A percentile compares a stretch with the other conserved stretches of the same genome.
Evolutionary conservation across 2,888 invertebrate genomes (phyloP).

Genomic region (Eupelmus urozonus): DNA sequence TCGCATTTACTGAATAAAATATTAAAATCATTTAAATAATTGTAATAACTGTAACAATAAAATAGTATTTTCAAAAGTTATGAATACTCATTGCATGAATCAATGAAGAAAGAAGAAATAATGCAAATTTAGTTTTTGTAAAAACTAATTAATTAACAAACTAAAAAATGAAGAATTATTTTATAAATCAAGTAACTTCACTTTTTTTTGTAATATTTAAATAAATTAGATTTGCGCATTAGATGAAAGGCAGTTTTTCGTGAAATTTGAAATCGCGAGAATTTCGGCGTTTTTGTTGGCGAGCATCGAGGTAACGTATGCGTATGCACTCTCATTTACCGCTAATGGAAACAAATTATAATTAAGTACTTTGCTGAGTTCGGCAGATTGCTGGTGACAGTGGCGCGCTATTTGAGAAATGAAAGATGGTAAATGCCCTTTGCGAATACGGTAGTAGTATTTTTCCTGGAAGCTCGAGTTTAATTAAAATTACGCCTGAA

Average conservation of each 20-base stretch:
- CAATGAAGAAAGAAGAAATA: too few species aligned
- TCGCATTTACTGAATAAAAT: too few species aligned
- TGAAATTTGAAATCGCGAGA: not conserved
- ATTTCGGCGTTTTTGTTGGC: not conserved
- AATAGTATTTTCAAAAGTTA: too few species aligned
- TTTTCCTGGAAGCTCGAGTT: conserved; percentile 15
- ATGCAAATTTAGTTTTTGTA: too few species aligned
- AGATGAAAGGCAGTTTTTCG: not conserved
- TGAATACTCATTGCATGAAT: too few species aligned
- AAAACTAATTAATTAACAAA: too few species aligned
- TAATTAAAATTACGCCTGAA: conserved; percentile 11
- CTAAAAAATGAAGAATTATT: not conserved
- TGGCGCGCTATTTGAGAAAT: conserved; percentile 38
- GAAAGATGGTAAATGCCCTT: conserved; percentile 49
- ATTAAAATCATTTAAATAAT: too few species aligned
- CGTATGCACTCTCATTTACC: conserved; percentile 51
- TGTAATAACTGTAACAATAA: too few species aligned
- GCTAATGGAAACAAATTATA: conserved; percentile 59
- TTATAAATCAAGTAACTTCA: too few species aligned
- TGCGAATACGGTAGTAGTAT: not conserved
- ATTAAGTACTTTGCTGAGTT: conserved; percentile 58
- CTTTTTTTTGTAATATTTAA: too few species aligned
- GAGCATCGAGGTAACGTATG: conserved; percentile 26
- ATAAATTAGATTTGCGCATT: not conserved
- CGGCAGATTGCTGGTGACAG: conserved; percentile 60